A percentile compares a stretch with the other conserved stretches of the same genome.
These are phyloP conservation scores for Eunapius fragilis DNA, from an alignment of 37 sponge, comb jelly and placozoan genomes.

Conservation along the genomic window DNA sequence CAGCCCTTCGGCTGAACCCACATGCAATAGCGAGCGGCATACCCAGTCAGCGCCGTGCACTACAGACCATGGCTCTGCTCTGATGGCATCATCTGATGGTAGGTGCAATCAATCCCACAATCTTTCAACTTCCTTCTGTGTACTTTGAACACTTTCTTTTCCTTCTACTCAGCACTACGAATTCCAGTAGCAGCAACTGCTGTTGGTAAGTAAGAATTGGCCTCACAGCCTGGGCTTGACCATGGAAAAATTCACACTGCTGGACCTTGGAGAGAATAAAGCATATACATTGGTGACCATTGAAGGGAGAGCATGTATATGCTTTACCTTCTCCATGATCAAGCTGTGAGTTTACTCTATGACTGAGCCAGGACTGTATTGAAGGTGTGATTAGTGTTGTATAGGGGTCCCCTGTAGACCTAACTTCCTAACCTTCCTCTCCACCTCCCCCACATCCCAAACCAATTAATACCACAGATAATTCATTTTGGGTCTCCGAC, in stretches of 20 bases:
- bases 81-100: constrained; percentile 12
- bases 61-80: constrained; percentile 34
- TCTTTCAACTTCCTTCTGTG: background rate
- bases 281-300: too few species aligned
- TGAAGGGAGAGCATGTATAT: too few species aligned
- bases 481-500: constrained; percentile 58
- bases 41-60: constrained; percentile 32
- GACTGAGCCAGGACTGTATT: too few species aligned
- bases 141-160: background rate
- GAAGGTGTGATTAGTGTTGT: background rate
- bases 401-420: background rate
- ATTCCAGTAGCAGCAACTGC: background rate
- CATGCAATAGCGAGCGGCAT: background rate
- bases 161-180: background rate
- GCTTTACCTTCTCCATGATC: too few species aligned
- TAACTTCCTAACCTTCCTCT: too few species aligned
- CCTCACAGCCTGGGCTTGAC: background rate
- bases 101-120: background rate
- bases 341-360: too few species aligned
- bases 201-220: too few species aligned
- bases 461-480: background rate
- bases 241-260: too few species aligned
- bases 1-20: constrained; percentile 17
- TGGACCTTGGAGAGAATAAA: too few species aligned
- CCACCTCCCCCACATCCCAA: background rate